Base-by-base conservation (phyloP, 2,113 vertebrate genomes). In the Rhynchomys soricoides region DNA sequence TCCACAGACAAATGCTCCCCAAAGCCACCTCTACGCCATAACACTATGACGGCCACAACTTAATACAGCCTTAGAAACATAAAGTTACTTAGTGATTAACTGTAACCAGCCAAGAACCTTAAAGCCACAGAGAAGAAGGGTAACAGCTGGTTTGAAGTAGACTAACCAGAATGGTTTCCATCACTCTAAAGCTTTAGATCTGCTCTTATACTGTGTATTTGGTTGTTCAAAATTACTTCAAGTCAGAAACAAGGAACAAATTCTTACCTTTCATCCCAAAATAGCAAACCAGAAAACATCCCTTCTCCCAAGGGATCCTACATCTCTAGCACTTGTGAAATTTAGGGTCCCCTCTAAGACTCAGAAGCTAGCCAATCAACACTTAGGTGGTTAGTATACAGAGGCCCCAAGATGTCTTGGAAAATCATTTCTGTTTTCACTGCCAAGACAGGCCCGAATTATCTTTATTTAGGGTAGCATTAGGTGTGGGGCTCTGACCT, bases 1-100 rank as follows among this genome's bases (percentile, higher is more conserved):
- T 17, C 71, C 73, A 91, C 12, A 95, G 93, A 94, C 78, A 95
- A 96, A 97, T 91, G 90, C 50, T 91, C 40, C 57, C 26, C 68
- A 95, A 82, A 96, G 93, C 91, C 78, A 94, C 83, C 87, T 95
- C 94, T 93, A 89, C 37, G 77, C 40, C 59, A 93, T 48, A 92
- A 75, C 43, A 86, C 24, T 92, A 43, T 92, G 86, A 96, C 95
- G 57, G 71, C 88, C 74, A 95, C 57, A 94, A 96, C 90, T 96
- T 86, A 96, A 94, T 75, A 95, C 43, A 97, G 94, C 95, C 91
- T 75, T 64, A 93, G 81, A 94, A 92, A 94, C 77, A 89, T 81
- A 78, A 92, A 90, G 87, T 93, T 93, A 95, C 62, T 93, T 75
- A 96, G 86, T 91, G 95, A 97, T 83, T 87, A 94, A 93, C 1